Percentiles rank a stretch among this genome's conserved stretches.
phyloP scores from a whole-genome alignment of 2,113 vertebrate species.

The Strigops habroptila region DNA sequence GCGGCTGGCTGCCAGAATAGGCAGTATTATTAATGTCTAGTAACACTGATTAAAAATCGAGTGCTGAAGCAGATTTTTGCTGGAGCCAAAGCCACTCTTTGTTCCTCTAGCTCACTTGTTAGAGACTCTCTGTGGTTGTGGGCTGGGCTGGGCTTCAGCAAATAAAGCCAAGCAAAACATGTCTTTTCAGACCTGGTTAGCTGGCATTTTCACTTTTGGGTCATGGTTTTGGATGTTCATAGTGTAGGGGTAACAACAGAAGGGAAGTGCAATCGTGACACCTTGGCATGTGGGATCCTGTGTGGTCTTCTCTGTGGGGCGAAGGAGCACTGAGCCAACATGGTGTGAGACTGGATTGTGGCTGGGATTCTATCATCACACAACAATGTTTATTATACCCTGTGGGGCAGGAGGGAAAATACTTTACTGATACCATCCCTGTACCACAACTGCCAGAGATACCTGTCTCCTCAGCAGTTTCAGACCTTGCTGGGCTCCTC shows the following conservation, averaged over 20 bases:
- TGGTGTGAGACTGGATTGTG: neutral
- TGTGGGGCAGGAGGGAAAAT: neutral
- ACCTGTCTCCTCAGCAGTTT: neutral
- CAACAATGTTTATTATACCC: neutral
- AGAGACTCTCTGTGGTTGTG: neutral
- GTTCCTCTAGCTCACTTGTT: neutral
- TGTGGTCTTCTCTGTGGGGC: neutral
- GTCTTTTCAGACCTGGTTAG: neutral
- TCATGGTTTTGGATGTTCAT: neutral
- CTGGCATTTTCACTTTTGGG: neutral
- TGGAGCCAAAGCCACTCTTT: neutral
- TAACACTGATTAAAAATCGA: neutral
- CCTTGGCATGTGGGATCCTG: neutral
- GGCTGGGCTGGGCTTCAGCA: neutral
- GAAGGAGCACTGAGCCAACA: neutral
- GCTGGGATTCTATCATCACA: neutral
- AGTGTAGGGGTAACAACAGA: neutral
- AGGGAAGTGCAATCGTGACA: neutral
- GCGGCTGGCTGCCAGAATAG: neutral
- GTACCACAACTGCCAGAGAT: neutral
- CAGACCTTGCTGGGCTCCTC: neutral
- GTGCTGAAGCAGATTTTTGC: neutral
- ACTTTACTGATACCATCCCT: neutral
- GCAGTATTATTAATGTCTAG: neutral
- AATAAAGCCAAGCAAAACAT: neutral